Conservation (phyloP, 2,113 vertebrate species). For the Carettochelys insculpta region DNA sequence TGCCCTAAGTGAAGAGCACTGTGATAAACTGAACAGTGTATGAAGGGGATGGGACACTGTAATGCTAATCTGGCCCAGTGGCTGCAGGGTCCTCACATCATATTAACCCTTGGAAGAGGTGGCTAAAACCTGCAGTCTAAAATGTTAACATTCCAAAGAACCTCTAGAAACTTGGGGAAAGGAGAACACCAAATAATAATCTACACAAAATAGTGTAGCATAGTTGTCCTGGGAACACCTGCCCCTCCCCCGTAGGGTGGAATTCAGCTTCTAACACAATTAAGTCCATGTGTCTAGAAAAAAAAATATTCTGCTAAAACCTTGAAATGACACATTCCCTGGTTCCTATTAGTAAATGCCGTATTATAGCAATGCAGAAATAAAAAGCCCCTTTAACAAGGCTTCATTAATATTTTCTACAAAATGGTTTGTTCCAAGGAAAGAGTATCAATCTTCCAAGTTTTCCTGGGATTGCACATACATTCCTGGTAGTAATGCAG, state of each 20-base stretch:
- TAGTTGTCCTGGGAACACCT: not conserved
- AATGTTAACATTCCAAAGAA: not conserved
- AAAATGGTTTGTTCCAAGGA: not conserved
- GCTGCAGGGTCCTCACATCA: not conserved
- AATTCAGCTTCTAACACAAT: not conserved
- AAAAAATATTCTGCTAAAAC: not conserved
- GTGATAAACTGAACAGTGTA: not conserved
- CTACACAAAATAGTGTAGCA: not conserved
- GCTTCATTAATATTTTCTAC: not conserved
- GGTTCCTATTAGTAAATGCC: not conserved
- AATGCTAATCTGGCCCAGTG: not conserved
- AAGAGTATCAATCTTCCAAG: not conserved
- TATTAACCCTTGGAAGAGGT: not conserved
- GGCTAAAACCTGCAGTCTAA: not conserved
- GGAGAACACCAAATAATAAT: not conserved
- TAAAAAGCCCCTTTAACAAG: not conserved
- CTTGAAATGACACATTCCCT: not conserved
- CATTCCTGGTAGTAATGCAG: not conserved
- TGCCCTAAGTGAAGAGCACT: not conserved
- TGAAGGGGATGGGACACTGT: not conserved
- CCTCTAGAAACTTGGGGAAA: not conserved
- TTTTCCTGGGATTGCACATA: not conserved
- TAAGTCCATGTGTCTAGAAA: not conserved
- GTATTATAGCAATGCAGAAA: not conserved
- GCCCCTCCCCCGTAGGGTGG: too few relatives aligned